Evolutionary conservation across 2,797 vertebrate genomes (phyloP).

Genomic region (Agapornis canus): DNA sequence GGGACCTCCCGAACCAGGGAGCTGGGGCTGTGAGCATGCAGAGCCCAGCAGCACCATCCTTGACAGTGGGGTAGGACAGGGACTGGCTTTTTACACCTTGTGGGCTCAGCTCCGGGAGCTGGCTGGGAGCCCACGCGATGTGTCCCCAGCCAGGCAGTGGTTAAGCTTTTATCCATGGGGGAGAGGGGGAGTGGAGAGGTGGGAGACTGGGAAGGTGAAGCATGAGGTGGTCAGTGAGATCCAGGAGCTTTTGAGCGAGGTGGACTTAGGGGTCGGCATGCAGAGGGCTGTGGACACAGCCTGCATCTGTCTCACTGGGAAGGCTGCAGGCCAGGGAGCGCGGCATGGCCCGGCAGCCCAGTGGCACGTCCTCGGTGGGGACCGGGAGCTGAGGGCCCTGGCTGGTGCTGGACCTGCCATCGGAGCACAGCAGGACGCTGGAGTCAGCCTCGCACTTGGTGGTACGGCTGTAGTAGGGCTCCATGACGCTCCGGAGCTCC

Average conservation of each 20-base stretch:
- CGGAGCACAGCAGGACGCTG: constrained; percentile 88
- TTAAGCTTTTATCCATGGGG: neutral
- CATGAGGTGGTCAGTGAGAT: neutral
- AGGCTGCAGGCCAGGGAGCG: constrained; percentile 80
- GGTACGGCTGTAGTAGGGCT: constrained; percentile 83
- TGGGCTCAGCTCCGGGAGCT: neutral
- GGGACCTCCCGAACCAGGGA: neutral
- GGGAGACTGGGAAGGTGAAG: neutral
- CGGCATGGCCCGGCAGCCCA: constrained; percentile 48
- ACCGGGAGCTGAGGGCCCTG: constrained; percentile 58
- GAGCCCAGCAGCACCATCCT: neutral
- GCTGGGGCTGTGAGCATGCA: neutral
- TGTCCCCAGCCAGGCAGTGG: neutral
- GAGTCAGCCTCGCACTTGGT: constrained; percentile 98
- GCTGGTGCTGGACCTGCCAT: constrained; percentile 67
- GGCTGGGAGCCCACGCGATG: fast-evolving
- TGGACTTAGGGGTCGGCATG: constrained; percentile 42
- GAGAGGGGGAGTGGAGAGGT: neutral
- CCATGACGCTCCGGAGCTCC: constrained; percentile 73
- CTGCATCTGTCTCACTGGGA: constrained; percentile 41
- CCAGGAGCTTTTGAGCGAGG: neutral
- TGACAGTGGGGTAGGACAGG: neutral
- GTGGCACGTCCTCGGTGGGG: constrained; percentile 37
- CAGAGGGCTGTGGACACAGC: constrained; percentile 54
- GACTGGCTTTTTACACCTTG: neutral